Conservation (phyloP, 2,797 vertebrate species). For the Gallinago stenura region DNA sequence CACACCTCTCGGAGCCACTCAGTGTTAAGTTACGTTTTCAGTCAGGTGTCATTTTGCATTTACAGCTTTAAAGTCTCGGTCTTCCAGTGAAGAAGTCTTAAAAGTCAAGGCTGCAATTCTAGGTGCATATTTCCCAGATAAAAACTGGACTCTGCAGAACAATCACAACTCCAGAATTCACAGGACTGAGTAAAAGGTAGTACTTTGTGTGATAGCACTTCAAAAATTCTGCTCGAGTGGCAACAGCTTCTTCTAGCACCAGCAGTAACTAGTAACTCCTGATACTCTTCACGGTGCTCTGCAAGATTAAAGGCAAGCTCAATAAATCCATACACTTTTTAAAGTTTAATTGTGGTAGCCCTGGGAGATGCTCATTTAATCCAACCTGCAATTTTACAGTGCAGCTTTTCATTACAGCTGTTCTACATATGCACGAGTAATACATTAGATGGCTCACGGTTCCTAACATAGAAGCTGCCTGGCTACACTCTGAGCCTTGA, state of each 20-base stretch:
- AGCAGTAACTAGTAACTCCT: background rate
- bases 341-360: background rate
- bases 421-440: background rate
- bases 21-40: background rate
- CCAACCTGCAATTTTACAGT: background rate
- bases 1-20: background rate
- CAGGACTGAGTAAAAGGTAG: background rate
- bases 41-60: background rate
- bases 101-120: background rate
- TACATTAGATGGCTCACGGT: background rate
- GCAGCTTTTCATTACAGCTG: slow-evolving; percentile 23
- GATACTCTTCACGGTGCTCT: background rate
- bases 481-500: background rate
- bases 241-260: background rate
- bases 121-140: background rate
- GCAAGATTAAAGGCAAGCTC: background rate
- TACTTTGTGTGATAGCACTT: background rate
- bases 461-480: background rate
- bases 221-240: background rate
- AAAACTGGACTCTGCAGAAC: background rate
- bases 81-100: background rate
- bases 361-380: background rate
- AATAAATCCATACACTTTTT: background rate
- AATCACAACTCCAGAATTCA: background rate
- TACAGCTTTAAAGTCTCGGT: background rate